phyloP scores from a whole-genome alignment of 2,113 vertebrate species.

The Poicephalus meyeri region DNA sequence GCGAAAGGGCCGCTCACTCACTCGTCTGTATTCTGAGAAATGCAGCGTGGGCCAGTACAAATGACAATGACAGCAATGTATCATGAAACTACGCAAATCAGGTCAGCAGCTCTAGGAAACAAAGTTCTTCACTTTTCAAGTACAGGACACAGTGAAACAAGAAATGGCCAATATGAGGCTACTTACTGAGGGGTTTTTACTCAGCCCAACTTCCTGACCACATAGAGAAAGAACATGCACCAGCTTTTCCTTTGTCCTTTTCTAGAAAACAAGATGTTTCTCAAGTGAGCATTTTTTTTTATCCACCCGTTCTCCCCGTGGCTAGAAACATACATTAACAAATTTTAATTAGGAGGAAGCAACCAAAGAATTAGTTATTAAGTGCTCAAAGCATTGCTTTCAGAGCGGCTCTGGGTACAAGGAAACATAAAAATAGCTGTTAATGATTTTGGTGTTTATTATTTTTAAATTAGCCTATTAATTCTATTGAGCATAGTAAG shows the following conservation, averaged over 20 bases:
- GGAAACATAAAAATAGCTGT: background rate
- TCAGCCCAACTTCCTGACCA: constrained; percentile 96
- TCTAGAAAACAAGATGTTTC: constrained; percentile 76
- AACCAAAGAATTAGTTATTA: background rate
- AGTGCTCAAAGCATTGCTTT: background rate
- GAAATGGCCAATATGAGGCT: background rate
- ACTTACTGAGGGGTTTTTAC: constrained; percentile 98
- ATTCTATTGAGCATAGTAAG: background rate
- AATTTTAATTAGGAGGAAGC: background rate
- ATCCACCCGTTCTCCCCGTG: background rate
- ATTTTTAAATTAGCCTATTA: background rate
- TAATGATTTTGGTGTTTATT: background rate
- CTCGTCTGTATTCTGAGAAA: background rate
- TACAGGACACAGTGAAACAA: background rate
- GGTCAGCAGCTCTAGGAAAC: background rate
- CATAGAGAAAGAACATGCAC: constrained; percentile 96
- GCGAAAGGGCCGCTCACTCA: background rate
- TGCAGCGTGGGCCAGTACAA: background rate
- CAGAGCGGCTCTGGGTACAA: background rate
- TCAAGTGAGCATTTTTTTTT: constrained; percentile 1
- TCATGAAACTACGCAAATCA: background rate
- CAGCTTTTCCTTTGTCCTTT: constrained; percentile 96
- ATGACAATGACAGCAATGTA: background rate
- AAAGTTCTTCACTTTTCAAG: background rate
- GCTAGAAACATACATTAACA: background rate